Conservation (phyloP, 53 echinoderm and acorn worm species). For the Echinarachnius parma region DNA sequence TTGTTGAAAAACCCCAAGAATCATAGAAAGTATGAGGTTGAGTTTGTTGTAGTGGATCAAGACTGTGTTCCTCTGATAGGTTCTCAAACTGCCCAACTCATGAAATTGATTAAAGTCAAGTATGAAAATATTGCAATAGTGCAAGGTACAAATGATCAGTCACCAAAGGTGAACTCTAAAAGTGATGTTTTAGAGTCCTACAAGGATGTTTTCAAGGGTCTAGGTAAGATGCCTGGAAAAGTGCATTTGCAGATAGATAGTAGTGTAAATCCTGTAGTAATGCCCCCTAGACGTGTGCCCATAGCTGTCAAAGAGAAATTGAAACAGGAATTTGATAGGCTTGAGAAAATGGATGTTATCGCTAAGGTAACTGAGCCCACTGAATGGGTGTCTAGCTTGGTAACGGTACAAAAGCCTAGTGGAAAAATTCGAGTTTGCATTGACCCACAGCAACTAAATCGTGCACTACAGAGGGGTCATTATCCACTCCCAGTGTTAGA, state of each 20-base stretch:
- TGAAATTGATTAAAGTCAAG: not conserved
- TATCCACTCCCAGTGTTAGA: conserved; percentile 32
- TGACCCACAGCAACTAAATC: conserved; percentile 36
- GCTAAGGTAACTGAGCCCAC: conserved; percentile 19
- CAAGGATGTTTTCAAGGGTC: conserved; percentile 37
- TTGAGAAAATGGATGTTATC: not conserved
- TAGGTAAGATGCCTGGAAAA: conserved; percentile 47
- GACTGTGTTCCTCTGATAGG: conserved; percentile 17
- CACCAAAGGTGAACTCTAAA: no score
- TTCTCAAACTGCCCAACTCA: not conserved
- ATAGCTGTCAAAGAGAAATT: conserved; percentile 35
- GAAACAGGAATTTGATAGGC: conserved; percentile 20
- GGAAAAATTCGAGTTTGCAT: conserved; percentile 44
- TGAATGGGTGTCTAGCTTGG: conserved; percentile 61
- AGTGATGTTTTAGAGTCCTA: no score
- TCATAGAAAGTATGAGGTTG: conserved; percentile 25
- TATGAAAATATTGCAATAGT: not conserved
- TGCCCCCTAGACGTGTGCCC: conserved; percentile 51
- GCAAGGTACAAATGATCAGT: no score
- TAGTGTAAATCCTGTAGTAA: conserved; percentile 35
- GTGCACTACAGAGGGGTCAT: conserved; percentile 40
- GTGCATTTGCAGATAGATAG: conserved; percentile 47
- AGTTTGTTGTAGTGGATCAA: conserved; percentile 36
- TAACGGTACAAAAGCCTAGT: conserved; percentile 45
- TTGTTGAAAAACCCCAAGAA: conserved; percentile 45